Percentiles rank a stretch among this genome's conserved stretches.
Evolutionary conservation across 2,113 vertebrate genomes (phyloP).

Genomic region (Menura novaehollandiae): DNA sequence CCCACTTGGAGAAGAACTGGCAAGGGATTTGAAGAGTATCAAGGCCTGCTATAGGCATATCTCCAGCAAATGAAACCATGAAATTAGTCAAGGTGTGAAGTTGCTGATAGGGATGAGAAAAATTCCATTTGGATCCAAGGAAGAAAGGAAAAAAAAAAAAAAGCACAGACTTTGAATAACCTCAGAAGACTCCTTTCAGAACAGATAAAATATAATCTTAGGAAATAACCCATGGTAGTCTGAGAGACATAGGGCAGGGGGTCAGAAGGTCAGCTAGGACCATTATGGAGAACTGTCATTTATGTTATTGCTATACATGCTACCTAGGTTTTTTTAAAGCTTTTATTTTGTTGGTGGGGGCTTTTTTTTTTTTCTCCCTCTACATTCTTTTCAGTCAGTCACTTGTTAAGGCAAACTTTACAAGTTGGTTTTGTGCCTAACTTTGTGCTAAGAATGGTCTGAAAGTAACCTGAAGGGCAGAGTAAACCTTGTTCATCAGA

Average conservation of each 20-base stretch:
- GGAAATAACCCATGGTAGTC: background rate
- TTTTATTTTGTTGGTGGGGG: background rate
- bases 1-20: rapidly evolving
- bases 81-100: background rate
- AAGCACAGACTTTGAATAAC: background rate
- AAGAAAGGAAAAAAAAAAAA: background rate
- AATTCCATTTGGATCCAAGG: background rate
- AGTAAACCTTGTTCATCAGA: background rate
- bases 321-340: background rate
- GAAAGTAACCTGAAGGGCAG: background rate
- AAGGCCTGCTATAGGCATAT: background rate
- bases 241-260: background rate
- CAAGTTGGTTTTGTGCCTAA: background rate
- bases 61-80: background rate
- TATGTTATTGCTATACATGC: background rate
- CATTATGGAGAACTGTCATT: background rate
- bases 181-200: background rate
- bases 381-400: background rate
- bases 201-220: background rate
- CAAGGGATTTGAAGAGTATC: background rate
- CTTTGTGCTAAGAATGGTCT: background rate
- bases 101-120: background rate
- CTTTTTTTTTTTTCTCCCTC: background rate
- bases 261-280: background rate
- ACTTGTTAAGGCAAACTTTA: background rate